Evolutionary conservation across 2,113 vertebrate genomes (phyloP), one percentile per base, ranked within the genome.

Genomic region (Erpornis zantholeuca): DNA sequence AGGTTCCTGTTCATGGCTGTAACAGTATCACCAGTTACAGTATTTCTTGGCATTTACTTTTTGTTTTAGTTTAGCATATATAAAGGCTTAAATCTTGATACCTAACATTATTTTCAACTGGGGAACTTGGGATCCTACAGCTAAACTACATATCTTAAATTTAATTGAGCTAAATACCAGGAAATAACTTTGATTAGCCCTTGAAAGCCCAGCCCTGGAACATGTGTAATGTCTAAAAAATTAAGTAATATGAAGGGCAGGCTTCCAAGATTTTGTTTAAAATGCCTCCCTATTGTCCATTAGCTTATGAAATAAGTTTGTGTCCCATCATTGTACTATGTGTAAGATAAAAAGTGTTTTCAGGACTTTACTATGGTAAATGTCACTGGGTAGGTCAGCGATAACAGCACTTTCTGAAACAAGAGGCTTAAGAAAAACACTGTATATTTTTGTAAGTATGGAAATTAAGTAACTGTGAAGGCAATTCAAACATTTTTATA

Each of bases 1-100:
- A 12, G 0, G 0, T n/a, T 59, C 18, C 13, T 56, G 18, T 22
- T 61, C 0, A 0, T 33, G 78, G 29, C 33, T 33, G 12, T 59
- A 78, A 52, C 11, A 7, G 31, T 19, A 20, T 5, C 1, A 1
- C 40, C 40, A 57, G 40, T 49, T 80, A 27, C 0, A 3, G 3
- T 14, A 2, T 42, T 42, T 19, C 15, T 36, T 44, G 35, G 8
- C 27, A 28, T 87, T 66, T 12, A n/a, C 10, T n/a, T 45, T 38
- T 78, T 31, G 33, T 69, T 82, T 75, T 5, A 28, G 11, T 38
- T 70, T 6, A 11, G 18, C 16, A 11, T 22, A 33, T 38, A 27
- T 28, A 24, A 15, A 64, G 31, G 11, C 23, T 36, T 79, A 63
- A 33, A 31, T n/a, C 36, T 40, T 29, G 53, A 22, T 21, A 53